Conservation (phyloP, 2,888 invertebrate species). For the Emmelina monodactyla region DNA sequence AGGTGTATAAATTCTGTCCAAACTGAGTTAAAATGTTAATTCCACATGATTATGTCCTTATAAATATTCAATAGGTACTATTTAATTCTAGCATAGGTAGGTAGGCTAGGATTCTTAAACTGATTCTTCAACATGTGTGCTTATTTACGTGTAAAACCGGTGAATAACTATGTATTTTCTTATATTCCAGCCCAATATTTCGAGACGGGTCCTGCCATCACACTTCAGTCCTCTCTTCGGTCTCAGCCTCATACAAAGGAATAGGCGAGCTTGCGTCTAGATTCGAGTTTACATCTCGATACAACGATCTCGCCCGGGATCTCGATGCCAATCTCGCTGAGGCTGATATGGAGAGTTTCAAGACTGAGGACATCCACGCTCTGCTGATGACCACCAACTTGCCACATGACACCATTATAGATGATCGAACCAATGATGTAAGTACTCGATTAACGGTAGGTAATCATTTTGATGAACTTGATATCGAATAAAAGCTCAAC, state of each 20-base stretch:
- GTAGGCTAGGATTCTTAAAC: too few relatives aligned
- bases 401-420: conserved; percentile 69
- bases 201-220: conserved; percentile 84
- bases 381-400: conserved; percentile 76
- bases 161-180: too few relatives aligned
- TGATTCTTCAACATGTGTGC: too few relatives aligned
- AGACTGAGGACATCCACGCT: conserved; percentile 89
- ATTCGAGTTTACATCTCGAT: conserved; percentile 69
- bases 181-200: conserved; percentile 68
- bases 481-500: too few relatives aligned
- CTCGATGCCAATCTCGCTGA: conserved; percentile 93
- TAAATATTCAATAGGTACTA: too few relatives aligned
- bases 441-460: too few relatives aligned
- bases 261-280: conserved; percentile 65
- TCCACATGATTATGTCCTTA: too few relatives aligned
- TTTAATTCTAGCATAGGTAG: too few relatives aligned
- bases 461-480: too few relatives aligned
- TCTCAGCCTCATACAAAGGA: conserved; percentile 82
- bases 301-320: conserved; percentile 86
- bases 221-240: conserved; percentile 80
- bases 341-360: conserved; percentile 94
- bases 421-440: conserved; percentile 58
- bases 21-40: too few relatives aligned
- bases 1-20: too few relatives aligned
- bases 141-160: too few relatives aligned